Base-by-base conservation (phyloP, 1,140 invertebrate species). In the Alviniconcha marisindica region DNA sequence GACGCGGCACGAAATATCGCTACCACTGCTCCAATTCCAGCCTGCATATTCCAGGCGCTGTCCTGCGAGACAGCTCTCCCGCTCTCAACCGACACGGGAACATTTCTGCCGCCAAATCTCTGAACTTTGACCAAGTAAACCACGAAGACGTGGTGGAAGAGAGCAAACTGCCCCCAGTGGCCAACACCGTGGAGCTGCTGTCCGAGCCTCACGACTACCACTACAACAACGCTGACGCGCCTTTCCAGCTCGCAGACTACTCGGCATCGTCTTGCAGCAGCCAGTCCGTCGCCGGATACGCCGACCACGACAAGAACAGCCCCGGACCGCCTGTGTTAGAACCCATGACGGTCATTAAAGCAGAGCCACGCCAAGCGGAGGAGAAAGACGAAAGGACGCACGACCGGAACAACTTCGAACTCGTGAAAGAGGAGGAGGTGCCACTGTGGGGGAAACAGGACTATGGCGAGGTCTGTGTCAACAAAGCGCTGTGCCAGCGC, bases 121-220 rank as follows among this genome's bases (percentile, higher is more conserved):
- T 40, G n/a, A 60, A 10, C 28, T 1, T 36, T 28, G 56, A 80
- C 15, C 78, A 44, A 1, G 15, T 66, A 7, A n/a, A 80, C 18
- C 78, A 38, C 0, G 28, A 78, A 15, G 48, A 54, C 36, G 56
- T 80, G 60, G 12, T 80, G 56, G 78, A 80, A 18, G 78, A 80
- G 38, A 80, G 78, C 60, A 80, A 54, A 0, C 38, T 80, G 24
- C 78, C 78, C 1, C 78, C 77, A n/a, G 78, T 80, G 36, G 78
- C 78, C 40, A 80, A 60, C 38, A 80, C 78, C 10, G 78, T 80
- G 78, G 78, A 80, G 42, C 78, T 80, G 18, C 21, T 80, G 21
- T 60, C 78, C 3, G 78, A 80, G 33, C 78, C 78, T 28, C 78
- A 66, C 60, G 56, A 60, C 36, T 33, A 38, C 54, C 78, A 66